Evolutionary conservation across 2,797 vertebrate genomes (phyloP), one percentile per base, ranked within the genome.

Genomic region (Sebastes cheni): DNA sequence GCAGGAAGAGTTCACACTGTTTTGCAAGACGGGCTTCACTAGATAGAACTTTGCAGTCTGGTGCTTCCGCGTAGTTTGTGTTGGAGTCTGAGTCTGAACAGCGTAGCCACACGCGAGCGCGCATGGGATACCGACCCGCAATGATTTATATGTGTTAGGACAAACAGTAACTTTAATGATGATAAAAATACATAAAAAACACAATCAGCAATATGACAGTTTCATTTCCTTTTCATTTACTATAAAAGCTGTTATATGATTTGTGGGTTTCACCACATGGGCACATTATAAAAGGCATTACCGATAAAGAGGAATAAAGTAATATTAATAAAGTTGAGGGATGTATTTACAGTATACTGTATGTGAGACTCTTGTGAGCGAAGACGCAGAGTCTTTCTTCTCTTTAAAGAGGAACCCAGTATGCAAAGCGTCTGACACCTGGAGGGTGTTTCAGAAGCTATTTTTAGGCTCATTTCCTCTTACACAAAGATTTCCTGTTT

Each of bases 371-470:
- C 27, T 46, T 20, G 2, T 8, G 2, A 78, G 70, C 1, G 11
- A 36, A 56, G 6, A 16, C 69, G 59, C 29, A 64, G 20, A 64
- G 20, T 64, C 12, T 74, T 52, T 77, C n/a, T 20, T 77, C 3
- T 34, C 22, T 36, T 27, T 60, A 14, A 50, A 71, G 76, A 79
- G 52, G 3, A 83, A 86, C 77, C 18, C 5, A 14, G 0, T 4
- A 81, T 81, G 71, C 70, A 87, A 89, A 88, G 20, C 29, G 6
- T 25, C 20, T 18, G 52, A 23, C 62, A 81, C n/a, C 69, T 86
- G 76, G 30, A 42, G 13, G 34, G 1, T 5, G 46, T 66, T 20
- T 55, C 60, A 27, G 50, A 6, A 29, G 52, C 10, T 78, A 79
- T 79, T 68, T 68, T 85, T 78, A 0, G 11, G 13, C 29, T 65